These are phyloP conservation scores for Synergus japonicus DNA, from an alignment of 2,888 invertebrate species.

Conservation along the genomic window DNA sequence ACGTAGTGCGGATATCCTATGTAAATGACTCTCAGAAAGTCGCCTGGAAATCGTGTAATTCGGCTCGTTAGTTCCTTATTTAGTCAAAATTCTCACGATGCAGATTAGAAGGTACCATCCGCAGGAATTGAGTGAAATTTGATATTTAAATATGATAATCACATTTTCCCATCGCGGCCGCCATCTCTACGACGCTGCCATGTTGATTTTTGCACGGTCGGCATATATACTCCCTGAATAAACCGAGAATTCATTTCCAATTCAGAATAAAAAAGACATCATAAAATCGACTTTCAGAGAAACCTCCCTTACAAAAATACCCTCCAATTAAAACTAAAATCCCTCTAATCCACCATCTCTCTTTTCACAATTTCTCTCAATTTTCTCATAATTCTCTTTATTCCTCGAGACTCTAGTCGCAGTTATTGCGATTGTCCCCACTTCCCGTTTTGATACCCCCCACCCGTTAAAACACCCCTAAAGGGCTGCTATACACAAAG, in stretches of 20 bases:
- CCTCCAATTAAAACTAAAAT: slow-evolving; percentile 1
- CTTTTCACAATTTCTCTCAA: slow-evolving; percentile 33
- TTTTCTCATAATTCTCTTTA: slow-evolving; percentile 43
- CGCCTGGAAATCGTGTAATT: slow-evolving; percentile 62
- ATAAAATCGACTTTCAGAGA: slow-evolving; percentile 13
- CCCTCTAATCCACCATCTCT: not conserved
- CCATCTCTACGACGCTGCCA: slow-evolving; percentile 73
- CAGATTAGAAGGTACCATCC: slow-evolving; percentile 53
- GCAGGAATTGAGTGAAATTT: slow-evolving; percentile 66
- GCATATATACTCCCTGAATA: slow-evolving; percentile 15
- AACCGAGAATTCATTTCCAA: not conserved
- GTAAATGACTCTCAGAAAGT: slow-evolving; percentile 58
- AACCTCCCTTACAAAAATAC: slow-evolving; percentile 27
- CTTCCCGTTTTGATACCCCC: slow-evolving; percentile 66
- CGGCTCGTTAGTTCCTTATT: slow-evolving; percentile 75
- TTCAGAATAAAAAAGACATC: not conserved
- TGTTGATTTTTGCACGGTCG: slow-evolving; percentile 69
- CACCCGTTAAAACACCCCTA: slow-evolving; percentile 62
- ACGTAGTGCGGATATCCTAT: slow-evolving; percentile 49
- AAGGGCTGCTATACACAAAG: slow-evolving; percentile 66
- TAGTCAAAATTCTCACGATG: slow-evolving; percentile 62
- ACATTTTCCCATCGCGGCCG: slow-evolving; percentile 64
- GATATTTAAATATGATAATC: slow-evolving; percentile 75
- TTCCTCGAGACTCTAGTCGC: slow-evolving; percentile 52
- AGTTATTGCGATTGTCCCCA: slow-evolving; percentile 68